Conservation (phyloP, 1,140 invertebrate species). For the Chironomus tepperi region DNA sequence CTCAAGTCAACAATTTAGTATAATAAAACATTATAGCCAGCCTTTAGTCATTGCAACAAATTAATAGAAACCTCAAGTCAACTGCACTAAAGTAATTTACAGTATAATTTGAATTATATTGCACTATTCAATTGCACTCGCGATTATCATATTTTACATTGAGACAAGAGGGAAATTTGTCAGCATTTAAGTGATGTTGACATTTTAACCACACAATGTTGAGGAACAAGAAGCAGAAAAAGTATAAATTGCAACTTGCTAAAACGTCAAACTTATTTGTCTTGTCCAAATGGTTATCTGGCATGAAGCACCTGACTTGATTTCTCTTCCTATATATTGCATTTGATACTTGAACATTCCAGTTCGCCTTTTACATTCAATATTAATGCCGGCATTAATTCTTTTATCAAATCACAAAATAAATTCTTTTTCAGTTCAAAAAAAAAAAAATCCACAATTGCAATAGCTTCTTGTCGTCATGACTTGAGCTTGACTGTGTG, state of each 20-base stretch:
- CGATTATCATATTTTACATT: not conserved
- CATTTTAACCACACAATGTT: conserved; percentile 2
- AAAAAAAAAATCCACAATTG: not conserved
- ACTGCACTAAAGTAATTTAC: too few relatives aligned
- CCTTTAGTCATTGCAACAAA: not conserved
- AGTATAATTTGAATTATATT: not conserved
- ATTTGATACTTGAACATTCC: not conserved
- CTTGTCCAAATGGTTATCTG: not conserved
- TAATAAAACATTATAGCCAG: too few relatives aligned
- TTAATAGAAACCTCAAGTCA: not conserved
- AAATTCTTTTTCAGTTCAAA: not conserved
- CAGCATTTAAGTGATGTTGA: not conserved
- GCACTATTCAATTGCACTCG: not conserved
- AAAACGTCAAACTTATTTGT: conserved; percentile 14
- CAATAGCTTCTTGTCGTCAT: not conserved
- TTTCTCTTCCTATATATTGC: not conserved
- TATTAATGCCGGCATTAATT: not conserved
- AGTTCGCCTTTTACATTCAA: not conserved
- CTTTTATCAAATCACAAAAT: conserved; percentile 14
- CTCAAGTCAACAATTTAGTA: too few relatives aligned
- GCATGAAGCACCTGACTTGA: not conserved
- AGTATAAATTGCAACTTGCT: not conserved
- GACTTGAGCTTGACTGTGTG: not conserved
- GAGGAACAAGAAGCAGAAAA: not conserved
- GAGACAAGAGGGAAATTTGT: not conserved